Evolutionary conservation across 1,140 invertebrate species (phyloP).

Genomic region (Leptopilina clavipes): DNA sequence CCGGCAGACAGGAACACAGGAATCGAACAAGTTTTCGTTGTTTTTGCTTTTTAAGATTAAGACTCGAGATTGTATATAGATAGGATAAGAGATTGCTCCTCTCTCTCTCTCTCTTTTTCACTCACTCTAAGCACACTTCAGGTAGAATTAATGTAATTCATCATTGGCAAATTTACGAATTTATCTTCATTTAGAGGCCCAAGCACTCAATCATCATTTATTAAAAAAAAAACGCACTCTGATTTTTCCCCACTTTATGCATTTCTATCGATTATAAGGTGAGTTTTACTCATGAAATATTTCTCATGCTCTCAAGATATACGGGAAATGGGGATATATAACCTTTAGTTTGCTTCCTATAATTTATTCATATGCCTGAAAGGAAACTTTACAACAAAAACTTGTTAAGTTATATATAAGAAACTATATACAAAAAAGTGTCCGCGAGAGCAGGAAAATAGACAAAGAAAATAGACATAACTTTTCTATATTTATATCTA

Average conservation of each 20-base stretch:
- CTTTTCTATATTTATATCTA: too few relatives aligned
- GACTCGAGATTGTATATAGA: too few relatives aligned
- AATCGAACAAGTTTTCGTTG: constrained; percentile 1
- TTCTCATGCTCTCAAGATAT: not conserved
- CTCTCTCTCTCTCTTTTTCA: too few relatives aligned
- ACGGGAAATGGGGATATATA: not conserved
- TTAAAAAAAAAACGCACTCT: not conserved
- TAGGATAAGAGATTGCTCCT: too few relatives aligned
- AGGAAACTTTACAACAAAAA: not conserved
- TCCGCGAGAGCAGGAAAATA: not conserved
- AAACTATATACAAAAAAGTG: not conserved
- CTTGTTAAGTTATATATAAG: not conserved
- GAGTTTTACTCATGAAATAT: constrained; percentile 20
- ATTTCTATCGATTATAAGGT: not conserved
- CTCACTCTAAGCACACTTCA: not conserved
- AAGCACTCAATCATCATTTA: too few relatives aligned
- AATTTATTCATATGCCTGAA: constrained; percentile 9
- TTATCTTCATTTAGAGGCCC: too few relatives aligned
- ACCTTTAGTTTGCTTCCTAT: not conserved
- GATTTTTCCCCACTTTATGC: too few relatives aligned
- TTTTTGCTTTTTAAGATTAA: not conserved
- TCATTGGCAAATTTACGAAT: too few relatives aligned
- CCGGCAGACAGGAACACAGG: constrained; percentile 1
- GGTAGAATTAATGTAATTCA: not conserved
- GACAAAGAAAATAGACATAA: not conserved